phyloP scores from a whole-genome alignment of 2,888 invertebrate species.

The Chironomus tentans region DNA sequence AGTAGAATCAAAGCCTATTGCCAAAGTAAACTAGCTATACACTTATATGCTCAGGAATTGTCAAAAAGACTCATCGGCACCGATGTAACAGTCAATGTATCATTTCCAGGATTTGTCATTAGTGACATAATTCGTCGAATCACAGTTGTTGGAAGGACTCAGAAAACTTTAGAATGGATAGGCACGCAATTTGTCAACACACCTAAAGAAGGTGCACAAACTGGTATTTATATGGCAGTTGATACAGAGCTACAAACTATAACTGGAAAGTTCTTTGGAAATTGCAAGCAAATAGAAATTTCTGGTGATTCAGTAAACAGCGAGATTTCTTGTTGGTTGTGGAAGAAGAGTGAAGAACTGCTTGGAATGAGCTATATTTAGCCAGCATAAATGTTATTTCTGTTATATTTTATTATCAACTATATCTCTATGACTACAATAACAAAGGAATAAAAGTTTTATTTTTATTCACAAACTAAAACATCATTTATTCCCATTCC shows the following conservation, averaged over 20 bases:
- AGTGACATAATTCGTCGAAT: constrained; percentile 48
- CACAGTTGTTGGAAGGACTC: constrained; percentile 36
- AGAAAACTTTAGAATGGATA: constrained; percentile 43
- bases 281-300: constrained; percentile 46
- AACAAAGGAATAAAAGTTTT: not conserved
- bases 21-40: constrained; percentile 71
- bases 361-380: not conserved
- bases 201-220: constrained; percentile 52
- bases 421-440: not conserved
- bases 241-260: constrained; percentile 49
- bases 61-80: constrained; percentile 44
- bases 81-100: constrained; percentile 57
- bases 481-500: not conserved
- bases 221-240: constrained; percentile 51
- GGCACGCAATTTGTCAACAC: constrained; percentile 65
- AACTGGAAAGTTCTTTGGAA: constrained; percentile 55
- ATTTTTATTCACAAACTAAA: not conserved
- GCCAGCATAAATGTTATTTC: no score
- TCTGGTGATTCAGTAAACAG: constrained; percentile 47
- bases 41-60: constrained; percentile 63
- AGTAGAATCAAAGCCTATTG: constrained; percentile 56
- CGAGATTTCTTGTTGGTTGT: constrained; percentile 50
- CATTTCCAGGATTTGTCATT: constrained; percentile 61
- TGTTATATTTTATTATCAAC: no score
- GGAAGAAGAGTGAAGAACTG: constrained; percentile 53